A percentile compares a stretch with the other conserved stretches of the same genome.
Conservation (phyloP, 2,888 invertebrate species). For the Agrotis puta region DNA sequence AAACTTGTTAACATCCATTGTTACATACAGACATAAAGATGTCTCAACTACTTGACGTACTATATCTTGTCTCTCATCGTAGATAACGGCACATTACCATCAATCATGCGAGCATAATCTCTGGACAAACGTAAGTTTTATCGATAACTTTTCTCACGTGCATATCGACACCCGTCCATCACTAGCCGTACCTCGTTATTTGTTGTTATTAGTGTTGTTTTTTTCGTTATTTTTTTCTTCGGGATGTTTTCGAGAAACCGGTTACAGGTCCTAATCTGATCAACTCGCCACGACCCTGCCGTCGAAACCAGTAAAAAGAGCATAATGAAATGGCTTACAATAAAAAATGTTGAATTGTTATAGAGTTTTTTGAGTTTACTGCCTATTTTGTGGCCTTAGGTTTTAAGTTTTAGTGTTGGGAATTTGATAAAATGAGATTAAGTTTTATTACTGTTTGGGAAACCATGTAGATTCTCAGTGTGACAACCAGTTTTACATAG, state of each 20-base stretch:
- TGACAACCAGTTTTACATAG: neutral
- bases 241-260: conserved; percentile 88
- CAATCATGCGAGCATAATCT: conserved; percentile 61
- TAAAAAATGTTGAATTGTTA: conserved; percentile 67
- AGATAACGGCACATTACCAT: conserved; percentile 66
- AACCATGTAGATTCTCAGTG: neutral
- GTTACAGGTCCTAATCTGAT: conserved; percentile 88
- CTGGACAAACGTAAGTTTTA: conserved; percentile 55
- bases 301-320: conserved; percentile 69
- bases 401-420: conserved; percentile 42
- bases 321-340: conserved; percentile 72
- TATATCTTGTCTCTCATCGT: conserved; percentile 54
- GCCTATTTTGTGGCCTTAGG: conserved; percentile 61
- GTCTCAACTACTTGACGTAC: conserved; percentile 53
- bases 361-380: conserved; percentile 62
- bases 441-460: neutral
- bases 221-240: conserved; percentile 79
- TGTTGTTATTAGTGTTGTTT: conserved; percentile 90
- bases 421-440: conserved; percentile 19
- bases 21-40: conserved; percentile 54
- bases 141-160: conserved; percentile 71
- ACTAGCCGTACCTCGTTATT: conserved; percentile 87
- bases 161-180: conserved; percentile 73
- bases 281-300: conserved; percentile 85
- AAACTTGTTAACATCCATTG: conserved; percentile 59